A percentile compares a stretch with the other conserved stretches of the same genome.
Conservation (phyloP, 1,140 invertebrate genomes). For the Drosophila orosa region DNA sequence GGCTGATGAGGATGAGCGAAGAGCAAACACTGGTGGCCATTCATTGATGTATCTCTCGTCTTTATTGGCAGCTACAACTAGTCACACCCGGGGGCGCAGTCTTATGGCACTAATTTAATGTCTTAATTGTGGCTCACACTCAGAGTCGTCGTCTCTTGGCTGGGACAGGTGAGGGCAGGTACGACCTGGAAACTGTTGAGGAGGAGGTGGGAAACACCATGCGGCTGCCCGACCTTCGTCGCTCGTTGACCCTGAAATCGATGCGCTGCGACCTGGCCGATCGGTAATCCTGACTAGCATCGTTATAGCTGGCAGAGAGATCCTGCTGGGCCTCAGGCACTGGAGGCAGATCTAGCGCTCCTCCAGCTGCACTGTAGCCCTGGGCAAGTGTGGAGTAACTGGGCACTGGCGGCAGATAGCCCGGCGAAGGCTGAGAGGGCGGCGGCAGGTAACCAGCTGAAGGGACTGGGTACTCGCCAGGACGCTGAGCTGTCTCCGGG, state of each 20-base stretch:
- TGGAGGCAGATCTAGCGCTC: slow-evolving; percentile 45
- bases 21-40: slow-evolving; percentile 27
- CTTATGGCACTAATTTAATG: slow-evolving; percentile 65
- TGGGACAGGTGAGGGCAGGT: slow-evolving; percentile 24
- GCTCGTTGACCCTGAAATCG: slow-evolving; percentile 60
- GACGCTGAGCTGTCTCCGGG: slow-evolving; percentile 3
- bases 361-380: slow-evolving; percentile 31
- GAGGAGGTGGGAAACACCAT: slow-evolving; percentile 60
- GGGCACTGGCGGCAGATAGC: slow-evolving; percentile 46
- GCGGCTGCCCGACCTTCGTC: slow-evolving; percentile 43
- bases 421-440: slow-evolving; percentile 16
- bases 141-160: slow-evolving; percentile 41
- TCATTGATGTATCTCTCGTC: slow-evolving; percentile 43
- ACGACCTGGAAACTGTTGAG: slow-evolving; percentile 7
- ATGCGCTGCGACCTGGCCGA: slow-evolving; percentile 39
- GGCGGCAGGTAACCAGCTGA: slow-evolving; percentile 6
- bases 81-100: slow-evolving; percentile 44
- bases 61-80: slow-evolving; percentile 66
- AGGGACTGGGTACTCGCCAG: slow-evolving; percentile 3
- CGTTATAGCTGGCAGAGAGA: slow-evolving; percentile 29
- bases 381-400: slow-evolving; percentile 48
- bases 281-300: slow-evolving; percentile 43
- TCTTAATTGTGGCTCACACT: slow-evolving; percentile 52
- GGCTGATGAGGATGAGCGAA: slow-evolving; percentile 9
- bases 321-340: slow-evolving; percentile 61